Evolutionary conservation across 2,113 vertebrate genomes (phyloP).

Genomic region (Melospiza georgiana): DNA sequence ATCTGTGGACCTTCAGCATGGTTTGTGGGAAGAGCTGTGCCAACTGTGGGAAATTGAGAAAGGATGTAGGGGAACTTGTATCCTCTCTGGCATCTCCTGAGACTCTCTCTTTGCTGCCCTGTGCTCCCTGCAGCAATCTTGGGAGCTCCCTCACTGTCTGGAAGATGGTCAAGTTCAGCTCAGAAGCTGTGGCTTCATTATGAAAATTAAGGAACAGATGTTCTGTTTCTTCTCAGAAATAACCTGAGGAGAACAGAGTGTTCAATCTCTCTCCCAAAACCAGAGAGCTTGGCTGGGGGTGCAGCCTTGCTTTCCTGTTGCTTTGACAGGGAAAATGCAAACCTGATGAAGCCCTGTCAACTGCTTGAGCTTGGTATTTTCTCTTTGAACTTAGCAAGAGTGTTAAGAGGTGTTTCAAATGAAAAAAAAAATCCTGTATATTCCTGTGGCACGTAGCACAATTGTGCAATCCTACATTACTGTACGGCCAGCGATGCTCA

Average conservation of each 20-base stretch:
- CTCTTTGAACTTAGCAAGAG: neutral
- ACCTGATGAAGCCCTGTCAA: neutral
- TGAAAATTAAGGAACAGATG: neutral
- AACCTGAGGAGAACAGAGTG: neutral
- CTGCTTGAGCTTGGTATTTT: neutral
- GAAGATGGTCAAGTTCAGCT: neutral
- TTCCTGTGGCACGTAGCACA: neutral
- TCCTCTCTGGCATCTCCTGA: neutral
- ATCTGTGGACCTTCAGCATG: neutral
- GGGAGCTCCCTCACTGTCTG: fast-evolving
- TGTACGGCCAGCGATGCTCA: fast-evolving
- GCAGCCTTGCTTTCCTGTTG: neutral
- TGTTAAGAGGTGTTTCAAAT: neutral
- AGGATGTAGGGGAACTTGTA: fast-evolving
- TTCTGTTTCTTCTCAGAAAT: neutral
- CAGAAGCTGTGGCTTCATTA: neutral
- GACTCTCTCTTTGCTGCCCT: neutral
- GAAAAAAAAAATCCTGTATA: neutral
- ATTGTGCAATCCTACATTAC: neutral
- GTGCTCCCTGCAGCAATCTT: neutral
- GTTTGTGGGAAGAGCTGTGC: neutral
- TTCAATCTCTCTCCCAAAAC: neutral
- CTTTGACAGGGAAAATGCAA: neutral
- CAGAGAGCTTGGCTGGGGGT: neutral
- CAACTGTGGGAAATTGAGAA: neutral